Evolutionary conservation across 2,888 invertebrate genomes (phyloP), one percentile per base, ranked within the genome.

Genomic region (Aplocera efformata): DNA sequence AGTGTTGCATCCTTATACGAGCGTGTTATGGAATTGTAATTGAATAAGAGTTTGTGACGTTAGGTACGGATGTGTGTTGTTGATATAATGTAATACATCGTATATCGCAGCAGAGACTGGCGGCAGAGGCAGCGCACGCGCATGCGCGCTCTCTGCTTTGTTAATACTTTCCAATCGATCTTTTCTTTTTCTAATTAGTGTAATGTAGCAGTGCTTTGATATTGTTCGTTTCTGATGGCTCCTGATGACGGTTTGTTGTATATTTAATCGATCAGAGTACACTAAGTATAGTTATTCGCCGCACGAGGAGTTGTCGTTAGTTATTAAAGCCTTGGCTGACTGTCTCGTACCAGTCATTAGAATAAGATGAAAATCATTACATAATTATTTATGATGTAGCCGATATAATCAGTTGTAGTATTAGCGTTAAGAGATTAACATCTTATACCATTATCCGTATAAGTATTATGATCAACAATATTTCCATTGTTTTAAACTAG

Each of bases 401-500:
- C 67, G 67, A 67, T 81, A 71, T 74, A 72, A 67, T 72, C 65
- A 60, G 58, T 63, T 50, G 79, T 80, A 77, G 77, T 74, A 67
- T 71, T 78, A 79, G 73, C 32, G 13, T 46, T 84, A 84, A 82
- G 79, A 79, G 74, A 80, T 80, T 80, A 73, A 79, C 73, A 59
- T 79, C 84, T 83, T 82, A 81, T 81, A 85, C 81, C 79, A 78
- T 76, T 83, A 79, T 72, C 75, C 60, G 77, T 82, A 79, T 85
- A 84, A 85, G 84, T 83, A 84, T 81, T 83, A 83, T 74, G 79
- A 83, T 82, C 79, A 80, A 81, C 69, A 79, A 77, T 82, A 83
- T 86, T 85, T 84, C 84, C 84, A 84, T 82, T 80, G 81, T 80
- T 79, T 79, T 67, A 79, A 75, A 64, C 55, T 79, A 78, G 72